Base-by-base conservation (phyloP, 2,797 vertebrate genomes). In the Gobio occitaniae region DNA sequence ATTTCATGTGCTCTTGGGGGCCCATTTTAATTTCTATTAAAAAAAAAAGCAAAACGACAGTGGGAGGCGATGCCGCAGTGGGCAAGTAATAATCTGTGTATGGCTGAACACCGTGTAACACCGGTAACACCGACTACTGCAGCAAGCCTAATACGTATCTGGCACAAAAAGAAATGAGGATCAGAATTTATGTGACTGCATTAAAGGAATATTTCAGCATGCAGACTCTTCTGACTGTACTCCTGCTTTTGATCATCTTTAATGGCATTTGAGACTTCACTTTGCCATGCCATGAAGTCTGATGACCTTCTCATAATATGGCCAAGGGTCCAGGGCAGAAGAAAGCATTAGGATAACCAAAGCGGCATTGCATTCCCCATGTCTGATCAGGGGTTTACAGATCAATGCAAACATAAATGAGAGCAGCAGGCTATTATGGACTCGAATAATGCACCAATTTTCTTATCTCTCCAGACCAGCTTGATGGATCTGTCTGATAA, bases 401-500 rank as follows among this genome's bases (percentile, higher is more conserved):
- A 86, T 75, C 82, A 84, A 59, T 44, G 78, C 81, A 75, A 72
- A 44, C 69, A 78, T 76, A 70, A 86, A 70, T 48, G 82, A 87
- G 78, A 77, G 74, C 66, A 82, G 83, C 83, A 72, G 68, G 79
- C 79, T 77, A 59, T 85, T 87, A 82, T 78, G 79, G 83, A 16
- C 83, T 70, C 2, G 48, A 81, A 82, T 59, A 75, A 81, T 76
- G 36, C 36, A 63, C 81, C 78, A 66, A 78, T 87, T 84, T 82
- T 70, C 77, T 89, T 86, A 86, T 89, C 86, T 86, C 61, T 41
- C 54, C 56, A 78, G 68, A 59, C 78, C 81, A 89, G 84, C 78
- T 63, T 89, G 81, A 87, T 89, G 78, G 69, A 74, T 86, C 78
- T 81, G 50, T 80, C 83, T 87, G 83, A 85, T 85, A 82, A n/a